A percentile compares a stretch with the other conserved stretches of the same genome.
phyloP scores from a whole-genome alignment of 2,797 vertebrate genomes.

The Anguilla megastoma region DNA sequence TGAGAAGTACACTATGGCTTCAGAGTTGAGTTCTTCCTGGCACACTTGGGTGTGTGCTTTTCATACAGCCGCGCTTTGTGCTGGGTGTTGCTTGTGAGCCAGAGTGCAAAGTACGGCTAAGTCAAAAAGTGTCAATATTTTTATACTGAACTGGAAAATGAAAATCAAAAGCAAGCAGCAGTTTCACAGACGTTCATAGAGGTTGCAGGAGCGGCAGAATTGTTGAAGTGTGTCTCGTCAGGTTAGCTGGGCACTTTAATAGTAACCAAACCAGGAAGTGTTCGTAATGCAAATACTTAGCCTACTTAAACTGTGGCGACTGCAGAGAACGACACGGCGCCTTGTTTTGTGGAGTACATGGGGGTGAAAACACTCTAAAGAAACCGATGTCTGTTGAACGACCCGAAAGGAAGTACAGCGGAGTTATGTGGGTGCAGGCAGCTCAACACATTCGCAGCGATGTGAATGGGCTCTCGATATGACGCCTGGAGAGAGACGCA shows the following conservation, averaged over 20 bases:
- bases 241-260: conserved; percentile 36
- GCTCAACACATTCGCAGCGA: not conserved
- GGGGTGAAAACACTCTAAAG: not conserved
- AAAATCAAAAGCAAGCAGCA: not conserved
- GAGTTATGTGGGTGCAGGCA: not conserved
- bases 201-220: not conserved
- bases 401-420: not conserved
- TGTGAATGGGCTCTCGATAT: not conserved
- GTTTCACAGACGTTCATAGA: not conserved
- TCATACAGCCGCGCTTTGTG: not conserved
- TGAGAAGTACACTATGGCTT: conserved; percentile 1
- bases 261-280: conserved; percentile 58
- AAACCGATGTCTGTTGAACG: not conserved
- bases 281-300: conserved; percentile 42
- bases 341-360: not conserved
- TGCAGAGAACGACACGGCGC: not conserved
- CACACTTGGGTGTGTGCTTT: not conserved
- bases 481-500: not conserved
- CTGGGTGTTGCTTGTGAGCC: conserved; percentile 5
- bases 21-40: conserved; percentile 45
- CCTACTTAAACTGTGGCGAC: conserved; percentile 33
- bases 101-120: not conserved
- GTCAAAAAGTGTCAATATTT: not conserved
- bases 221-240: not conserved
- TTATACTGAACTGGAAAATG: not conserved